Base-by-base conservation (phyloP, 2,113 vertebrate genomes). In the Serilophus lunatus region DNA sequence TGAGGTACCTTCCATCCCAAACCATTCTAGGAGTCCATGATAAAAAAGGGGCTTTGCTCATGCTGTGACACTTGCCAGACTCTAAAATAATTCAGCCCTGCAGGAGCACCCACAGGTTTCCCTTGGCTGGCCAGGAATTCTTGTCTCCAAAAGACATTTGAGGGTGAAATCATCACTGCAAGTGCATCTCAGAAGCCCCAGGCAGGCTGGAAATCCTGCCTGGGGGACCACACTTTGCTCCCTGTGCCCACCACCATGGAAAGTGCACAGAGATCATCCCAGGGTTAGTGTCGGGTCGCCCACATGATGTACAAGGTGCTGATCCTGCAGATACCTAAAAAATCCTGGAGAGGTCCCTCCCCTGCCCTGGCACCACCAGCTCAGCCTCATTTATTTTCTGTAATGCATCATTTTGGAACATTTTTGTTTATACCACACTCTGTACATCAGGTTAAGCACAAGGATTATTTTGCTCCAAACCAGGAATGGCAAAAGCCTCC, bases 361-460 rank as follows among this genome's bases (percentile, higher is more conserved):
- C 14, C 69, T 40, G 31, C 79, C 33, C 82, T 56, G 29, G 44
- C 59, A 31, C 19, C 0, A 0, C 63, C 16, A 3, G 6, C 7
- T 59, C 89, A 66, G 36, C 60, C 78, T 74, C 4, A 5, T 11
- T 23, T 4, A 1, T 31, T 66, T 22, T 44, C 47, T 49, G 20
- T 59, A 4, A 5, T 0, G 1, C 19, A 12, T 4, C 2, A 0
- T 7, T 26, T 20, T 5, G 19, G 23, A 45, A 17, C 6, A 3
- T 8, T 31, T 18, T 28, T 42, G 31, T 35, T 7, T 2, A 6
- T 2, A 6, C 12, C 71, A 5, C 1, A 4, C 9, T 18, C 29
- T 8, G 5, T 3, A 15, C 23, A 5, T 4, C 40, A 4, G 18
- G 7, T 56, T 40, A 84, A 72, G 23, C 74, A 65, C 6, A 2